Evolutionary conservation across 1,140 invertebrate species (phyloP), one percentile per base, ranked within the genome.

Genomic region (Mesaphorura yosii): DNA sequence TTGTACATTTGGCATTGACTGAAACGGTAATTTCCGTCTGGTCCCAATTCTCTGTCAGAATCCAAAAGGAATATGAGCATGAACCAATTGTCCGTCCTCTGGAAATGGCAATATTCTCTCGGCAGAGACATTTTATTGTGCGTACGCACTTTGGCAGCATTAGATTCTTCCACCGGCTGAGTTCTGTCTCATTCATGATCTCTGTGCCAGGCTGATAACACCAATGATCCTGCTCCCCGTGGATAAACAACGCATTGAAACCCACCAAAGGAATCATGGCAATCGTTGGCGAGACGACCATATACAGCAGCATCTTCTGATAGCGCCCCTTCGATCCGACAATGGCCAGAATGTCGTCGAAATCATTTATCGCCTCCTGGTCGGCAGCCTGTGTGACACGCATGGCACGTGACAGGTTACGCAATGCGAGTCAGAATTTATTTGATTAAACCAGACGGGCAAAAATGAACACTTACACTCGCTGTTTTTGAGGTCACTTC

Each of bases 291-390:
- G 12, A 47, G 2, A 52, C 15, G 5, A 45, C 34, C 6, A 25
- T 50, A 34, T 57, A 57, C 1, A 57, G 34, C n/a, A 52, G 29
- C 26, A 52, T 41, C 39, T 48, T 46, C 29, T 57, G 55, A 52
- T 29, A 51, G 28, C 27, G 26, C 25, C 55, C 55, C 22, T 48
- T 27, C 19, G 55, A 38, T 27, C 55, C 55, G 15, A 57, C 31
- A 23, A 48, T 27, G 20, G 47, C 55, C 6, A 57, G 41, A 34
- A 57, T 28, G 20, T 57, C 49, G 25, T 52, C 55, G 44, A 57
- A 57, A 6, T 57, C 55, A 20, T 57, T 29, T 3, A 34, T 39
- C 19, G 31, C n/a, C n/a, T n/a, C n/a, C n/a, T n/a, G n/a, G n/a
- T n/a, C n/a, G n/a, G n/a, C n/a, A n/a, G n/a, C n/a, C n/a, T n/a